Evolutionary conservation across 2,113 vertebrate genomes (phyloP).

Genomic region (Prunella himalayana): DNA sequence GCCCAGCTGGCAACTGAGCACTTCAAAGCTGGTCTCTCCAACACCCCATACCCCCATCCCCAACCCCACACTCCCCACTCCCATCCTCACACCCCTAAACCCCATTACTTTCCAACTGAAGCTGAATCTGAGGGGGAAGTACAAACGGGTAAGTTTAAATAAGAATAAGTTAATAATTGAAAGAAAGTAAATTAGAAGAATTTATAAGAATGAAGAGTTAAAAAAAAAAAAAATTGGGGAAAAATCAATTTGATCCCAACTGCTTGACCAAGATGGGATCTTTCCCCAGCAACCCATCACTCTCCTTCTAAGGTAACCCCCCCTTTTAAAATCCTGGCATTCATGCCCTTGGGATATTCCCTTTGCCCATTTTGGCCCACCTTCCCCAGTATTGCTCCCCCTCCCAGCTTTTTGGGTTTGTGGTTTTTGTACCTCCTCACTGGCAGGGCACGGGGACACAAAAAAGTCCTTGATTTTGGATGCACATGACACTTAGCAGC

Average conservation of each 20-base stretch:
- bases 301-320: background rate
- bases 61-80: background rate
- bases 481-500: background rate
- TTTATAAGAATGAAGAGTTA: background rate
- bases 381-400: background rate
- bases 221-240: no score
- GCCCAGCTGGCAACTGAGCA: background rate
- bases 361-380: background rate
- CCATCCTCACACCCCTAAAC: background rate
- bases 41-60: no score
- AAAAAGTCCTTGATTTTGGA: background rate
- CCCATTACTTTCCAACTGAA: no score
- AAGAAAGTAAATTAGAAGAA: background rate
- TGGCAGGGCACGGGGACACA: background rate
- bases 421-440: background rate
- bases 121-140: background rate
- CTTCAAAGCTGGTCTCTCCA: rapidly evolving
- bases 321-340: background rate
- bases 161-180: background rate
- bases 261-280: no score
- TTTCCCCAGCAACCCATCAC: rapidly evolving
- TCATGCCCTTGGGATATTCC: background rate
- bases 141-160: rapidly evolving
- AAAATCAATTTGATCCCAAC: no score
- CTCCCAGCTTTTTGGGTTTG: background rate